Base-by-base conservation (phyloP, 53 echinoderm and acorn worm genomes). In the Mesocentrotus franciscanus region DNA sequence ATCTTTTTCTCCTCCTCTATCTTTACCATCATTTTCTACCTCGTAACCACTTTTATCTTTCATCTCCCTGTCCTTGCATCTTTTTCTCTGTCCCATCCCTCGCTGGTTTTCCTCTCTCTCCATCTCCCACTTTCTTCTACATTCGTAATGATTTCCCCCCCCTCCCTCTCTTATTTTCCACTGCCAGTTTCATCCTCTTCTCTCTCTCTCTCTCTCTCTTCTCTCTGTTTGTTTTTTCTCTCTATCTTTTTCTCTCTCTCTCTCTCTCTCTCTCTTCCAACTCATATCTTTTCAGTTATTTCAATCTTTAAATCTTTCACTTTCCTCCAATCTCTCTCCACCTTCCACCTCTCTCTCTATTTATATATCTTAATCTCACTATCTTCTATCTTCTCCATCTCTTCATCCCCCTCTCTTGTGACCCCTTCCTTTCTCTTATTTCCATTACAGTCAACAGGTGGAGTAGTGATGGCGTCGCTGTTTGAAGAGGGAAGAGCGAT, bases 21-120 rank as follows among this genome's bases (percentile, higher is more conserved):
- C 90, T 90, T 32, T 18, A n/a, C 64, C 92, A 58, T 61, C 90
- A 58, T 32, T 32, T 6, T 90, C 90, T 87, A 32, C 79, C 22
- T 79, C 64, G 64, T 18, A 33, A 76, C 76, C 76, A 76, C 27
- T 76, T 76, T 14, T 15, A n/a, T 87, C 87, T 27, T 58, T 27
- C 29, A 11, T 29, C 87, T n/a, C 58, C n/a, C 24, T 85, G n/a
- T 18, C 4, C 2, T 13, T 60, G 66, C 12, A 9, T 91, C 35
- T 20, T 20, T 61, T 24, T 3, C 58, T n/a, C 35, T 39, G 5
- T 39, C 17, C 8, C 35, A 14, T 1, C 34, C 15, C 6, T 14
- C 6, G 42, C 18, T 24, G 42, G 11, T 64, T 42, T 68, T 26
- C 39, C 70, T 92, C 70, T 68, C n/a, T 55, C 39, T 71, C 35